Evolutionary conservation across 2,888 invertebrate species (phyloP), one percentile per base, ranked within the genome.

Genomic region (Eristalis intricaria): DNA sequence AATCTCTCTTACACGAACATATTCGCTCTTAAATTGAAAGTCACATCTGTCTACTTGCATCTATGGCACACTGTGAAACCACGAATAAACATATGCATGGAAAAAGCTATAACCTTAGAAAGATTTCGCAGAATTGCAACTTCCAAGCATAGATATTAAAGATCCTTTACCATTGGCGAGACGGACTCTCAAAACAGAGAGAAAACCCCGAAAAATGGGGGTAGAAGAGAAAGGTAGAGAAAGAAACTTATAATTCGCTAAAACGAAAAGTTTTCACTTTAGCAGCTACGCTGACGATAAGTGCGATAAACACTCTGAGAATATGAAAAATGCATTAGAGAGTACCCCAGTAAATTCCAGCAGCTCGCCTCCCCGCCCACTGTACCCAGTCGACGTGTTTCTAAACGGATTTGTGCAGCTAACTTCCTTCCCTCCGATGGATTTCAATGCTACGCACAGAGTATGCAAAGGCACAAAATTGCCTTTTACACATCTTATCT

Each of bases 271-370:
- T 86, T 86, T 86, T 82, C 81, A 86, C 82, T 86, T 82, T 78
- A 81, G 65, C 82, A 71, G 70, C 66, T 82, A 65, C 70, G 64
- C 64, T 60, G 81, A 66, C 82, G 82, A 86, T 86, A 86, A 86
- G 86, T 86, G 86, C 74, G 82, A 86, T 86, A 86, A 86, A 82
- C 82, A 86, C 78, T 75, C 66, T 82, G 75, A 75, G 86, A 82
- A 86, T 86, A 86, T 86, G 86, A 86, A 86, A 86, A 86, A 86
- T 86, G 86, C 86, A 86, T 86, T 78, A 86, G 82, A 73, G 69
- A 40, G 38, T n/a, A 35, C 56, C 35, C 65, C 35, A 56, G 58
- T 35, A 65, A 69, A 56, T 76, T 43, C 40, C 64, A 32, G 8
- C 0, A 32, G 32, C 10, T 26, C 32, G 58, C 43, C 26, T 4